Evolutionary conservation across 2,888 invertebrate genomes (phyloP).

Genomic region (Thecocarcelia acutangulata): DNA sequence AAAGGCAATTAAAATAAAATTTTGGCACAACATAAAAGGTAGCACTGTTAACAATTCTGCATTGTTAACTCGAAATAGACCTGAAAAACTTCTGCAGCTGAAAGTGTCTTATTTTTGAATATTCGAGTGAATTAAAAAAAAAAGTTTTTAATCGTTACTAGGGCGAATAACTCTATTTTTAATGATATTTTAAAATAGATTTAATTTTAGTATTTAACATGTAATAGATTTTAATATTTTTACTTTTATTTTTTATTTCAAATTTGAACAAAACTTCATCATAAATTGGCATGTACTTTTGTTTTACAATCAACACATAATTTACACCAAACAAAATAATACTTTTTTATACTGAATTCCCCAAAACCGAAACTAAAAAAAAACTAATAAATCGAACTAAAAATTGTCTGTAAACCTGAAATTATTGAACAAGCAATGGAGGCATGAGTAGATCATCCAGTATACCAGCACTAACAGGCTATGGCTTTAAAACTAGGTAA

Average conservation of each 20-base stretch:
- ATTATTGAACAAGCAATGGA: constrained; percentile 82
- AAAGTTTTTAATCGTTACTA: no score
- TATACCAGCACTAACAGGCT: constrained; percentile 89
- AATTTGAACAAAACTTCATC: constrained; percentile 58
- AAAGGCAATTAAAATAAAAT: no score
- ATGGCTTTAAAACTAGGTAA: constrained; percentile 81
- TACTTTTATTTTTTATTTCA: constrained; percentile 64
- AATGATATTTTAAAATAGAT: neutral
- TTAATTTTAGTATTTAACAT: constrained; percentile 17
- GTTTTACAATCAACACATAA: constrained; percentile 57
- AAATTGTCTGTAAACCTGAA: constrained; percentile 56
- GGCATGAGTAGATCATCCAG: constrained; percentile 94
- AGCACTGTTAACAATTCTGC: no score
- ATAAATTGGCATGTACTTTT: constrained; percentile 68
- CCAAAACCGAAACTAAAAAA: constrained; percentile 54
- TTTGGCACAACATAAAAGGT: no score
- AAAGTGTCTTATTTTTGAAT: no score
- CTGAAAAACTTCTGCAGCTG: no score
- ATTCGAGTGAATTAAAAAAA: no score
- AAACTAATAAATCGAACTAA: constrained; percentile 58
- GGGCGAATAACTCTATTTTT: no score
- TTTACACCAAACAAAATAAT: constrained; percentile 50
- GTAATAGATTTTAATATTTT: constrained; percentile 51
- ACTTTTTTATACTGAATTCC: constrained; percentile 68
- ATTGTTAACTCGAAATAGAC: no score